phyloP scores from a whole-genome alignment of 2,888 invertebrate genomes.

The Mimumesa dahlbomi region DNA sequence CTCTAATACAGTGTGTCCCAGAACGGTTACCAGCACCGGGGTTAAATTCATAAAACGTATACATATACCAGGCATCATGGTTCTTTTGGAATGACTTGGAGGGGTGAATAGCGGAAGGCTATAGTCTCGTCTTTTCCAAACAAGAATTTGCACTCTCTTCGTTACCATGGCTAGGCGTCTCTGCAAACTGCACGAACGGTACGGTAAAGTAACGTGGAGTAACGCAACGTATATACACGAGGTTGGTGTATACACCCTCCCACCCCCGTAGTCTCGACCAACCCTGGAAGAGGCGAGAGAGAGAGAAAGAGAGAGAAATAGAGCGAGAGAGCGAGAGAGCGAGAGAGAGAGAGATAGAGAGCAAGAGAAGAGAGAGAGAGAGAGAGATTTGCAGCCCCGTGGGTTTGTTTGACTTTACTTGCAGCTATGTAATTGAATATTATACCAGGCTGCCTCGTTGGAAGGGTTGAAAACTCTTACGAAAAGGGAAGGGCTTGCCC shows the following conservation, averaged over 20 bases:
- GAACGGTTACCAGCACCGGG: conserved; percentile 26
- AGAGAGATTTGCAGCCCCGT: conserved; percentile 71
- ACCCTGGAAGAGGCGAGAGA: conserved; percentile 54
- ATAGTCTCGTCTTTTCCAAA: conserved; percentile 62
- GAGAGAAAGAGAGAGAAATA: conserved; percentile 3
- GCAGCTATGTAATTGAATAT: conserved; percentile 80
- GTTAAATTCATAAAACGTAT: conserved; percentile 51
- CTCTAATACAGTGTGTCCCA: conserved; percentile 1
- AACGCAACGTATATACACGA: conserved; percentile 60
- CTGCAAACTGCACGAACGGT: conserved; percentile 63
- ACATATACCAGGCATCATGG: conserved; percentile 19
- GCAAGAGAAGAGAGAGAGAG: conserved; percentile 38
- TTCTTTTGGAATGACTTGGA: conserved; percentile 34
- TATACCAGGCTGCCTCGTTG: conserved; percentile 74
- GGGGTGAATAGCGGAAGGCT: conserved; percentile 49
- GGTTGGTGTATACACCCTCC: conserved; percentile 53
- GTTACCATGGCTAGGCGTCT: conserved; percentile 63
- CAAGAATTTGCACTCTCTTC: conserved; percentile 65
- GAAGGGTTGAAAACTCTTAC: conserved; percentile 78
- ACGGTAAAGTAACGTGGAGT: conserved; percentile 63
- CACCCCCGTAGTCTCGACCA: conserved; percentile 53
- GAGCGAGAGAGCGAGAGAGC: not conserved
- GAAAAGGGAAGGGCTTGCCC: conserved; percentile 56
- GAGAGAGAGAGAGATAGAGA: conserved; percentile 19
- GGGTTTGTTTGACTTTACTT: conserved; percentile 79